Base-by-base conservation (phyloP, 2,797 vertebrate genomes). In the Forpus xanthops region DNA sequence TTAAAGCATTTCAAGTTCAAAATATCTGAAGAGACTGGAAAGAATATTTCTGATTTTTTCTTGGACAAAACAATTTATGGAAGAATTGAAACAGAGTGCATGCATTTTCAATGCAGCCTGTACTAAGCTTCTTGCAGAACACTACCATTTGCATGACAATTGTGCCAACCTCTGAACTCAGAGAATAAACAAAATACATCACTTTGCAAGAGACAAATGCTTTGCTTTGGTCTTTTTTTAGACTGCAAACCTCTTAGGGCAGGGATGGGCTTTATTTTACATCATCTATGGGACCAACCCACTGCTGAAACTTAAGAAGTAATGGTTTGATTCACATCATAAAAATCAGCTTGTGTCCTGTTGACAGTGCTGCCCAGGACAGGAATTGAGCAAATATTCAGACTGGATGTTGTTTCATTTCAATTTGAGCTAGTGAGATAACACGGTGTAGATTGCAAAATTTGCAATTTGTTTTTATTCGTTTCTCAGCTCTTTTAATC, bases 221-320 rank as follows among this genome's bases (percentile, higher is more conserved):
- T 86, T 94, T 75, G 53, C 76, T 85, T 93, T 84, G 58, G 53
- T 87, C 87, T 90, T 95, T 95, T 90, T 95, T 91, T 90, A 93
- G 85, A 60, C 77, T 85, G 19, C 45, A 86, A 84, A 30, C 19
- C 70, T 89, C 53, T 35, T 55, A 90, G 80, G 90, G 91, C 70
- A 94, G 33, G 86, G 80, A 41, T 88, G 75, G 87, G 76, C 86
- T 73, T 85, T 62, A 71, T 60, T 94, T 87, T 93, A 50, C 73
- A 30, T 41, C 42, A 64, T 52, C 50, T 53, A 44, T 64, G 13
- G 23, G 23, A 37, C 55, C 74, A 93, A 76, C 25, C 39, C 64
- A 42, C 64, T 49, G 47, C 47, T 84, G 71, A 88, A 91, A 90
- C 15, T 62, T 86, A 55, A 52, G 62, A 76, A 86, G 56, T 45